Evolutionary conservation across 2,888 invertebrate species (phyloP), one percentile per base, ranked within the genome.

Genomic region (Oeneis ivallda): DNA sequence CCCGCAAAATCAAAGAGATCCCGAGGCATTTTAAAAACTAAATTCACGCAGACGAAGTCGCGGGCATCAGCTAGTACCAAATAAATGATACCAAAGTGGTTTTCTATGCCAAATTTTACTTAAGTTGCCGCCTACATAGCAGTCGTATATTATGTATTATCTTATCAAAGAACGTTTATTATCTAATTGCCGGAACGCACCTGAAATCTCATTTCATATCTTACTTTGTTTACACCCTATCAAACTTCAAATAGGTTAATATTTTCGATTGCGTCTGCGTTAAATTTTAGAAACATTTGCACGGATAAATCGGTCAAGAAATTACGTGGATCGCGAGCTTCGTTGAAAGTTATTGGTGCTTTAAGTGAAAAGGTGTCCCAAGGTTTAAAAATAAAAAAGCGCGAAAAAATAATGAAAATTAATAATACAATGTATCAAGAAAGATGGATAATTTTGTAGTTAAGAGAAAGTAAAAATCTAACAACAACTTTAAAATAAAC

Each of bases 171-270:
- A 57, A 58, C 26, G 62, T 75, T 77, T 76, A 74, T n/a, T 72
- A 74, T 83, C 78, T 87, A 86, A 85, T 86, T 87, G 85, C 74
- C 76, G 70, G 71, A 68, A 79, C 84, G 83, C 82, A 79, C 80
- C 83, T 78, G 78, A 77, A 74, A 79, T 76, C 54, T 71, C 69
- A 68, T 67, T 65, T 58, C 65, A 64, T 66, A 70, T 65, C 59
- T 54, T 59, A 63, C 63, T 76, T 76, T 87, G 80, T 85, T 83
- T 82, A 78, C 78, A 75, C 70, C 34, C 62, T 69, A 70, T 71
- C 72, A 69, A 45, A 61, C 65, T 62, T 61, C 65, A 70, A 68
- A 69, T 72, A 76, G 80, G 81, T 76, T 80, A 84, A 71, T 77
- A 73, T 72, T 70, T 34, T 10, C 11, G 9, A n/a, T 47, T n/a